A percentile compares a stretch with the other conserved stretches of the same genome.
Evolutionary conservation across 2,797 vertebrate species (phyloP).

Genomic region (Staurois parvus): DNA sequence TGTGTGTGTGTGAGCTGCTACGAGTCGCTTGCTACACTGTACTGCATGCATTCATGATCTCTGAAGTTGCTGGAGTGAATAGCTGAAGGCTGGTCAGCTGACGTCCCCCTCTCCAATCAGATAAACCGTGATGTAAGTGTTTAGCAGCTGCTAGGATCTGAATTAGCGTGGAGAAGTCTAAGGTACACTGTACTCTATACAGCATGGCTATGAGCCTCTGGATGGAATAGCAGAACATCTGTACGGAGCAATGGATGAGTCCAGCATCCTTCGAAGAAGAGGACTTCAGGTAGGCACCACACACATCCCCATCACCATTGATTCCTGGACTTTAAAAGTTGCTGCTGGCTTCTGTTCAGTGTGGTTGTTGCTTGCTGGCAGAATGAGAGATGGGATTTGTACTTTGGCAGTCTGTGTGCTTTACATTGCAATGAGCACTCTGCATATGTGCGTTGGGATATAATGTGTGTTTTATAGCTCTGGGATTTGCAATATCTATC

Average conservation of each 20-base stretch:
- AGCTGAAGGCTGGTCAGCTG: constrained; percentile 88
- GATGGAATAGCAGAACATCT: constrained; percentile 72
- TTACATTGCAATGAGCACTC: not conserved
- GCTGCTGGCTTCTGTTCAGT: constrained; percentile 62
- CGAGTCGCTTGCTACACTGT: constrained; percentile 75
- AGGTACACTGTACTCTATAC: constrained; percentile 73
- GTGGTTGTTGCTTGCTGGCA: constrained; percentile 12
- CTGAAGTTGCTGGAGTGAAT: constrained; percentile 88
- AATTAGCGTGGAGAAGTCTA: constrained; percentile 79
- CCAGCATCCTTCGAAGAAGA: constrained; percentile 90
- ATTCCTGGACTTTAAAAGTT: constrained; percentile 66
- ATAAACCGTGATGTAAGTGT: constrained; percentile 92
- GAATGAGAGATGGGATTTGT: constrained; percentile 9
- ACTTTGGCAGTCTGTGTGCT: not conserved
- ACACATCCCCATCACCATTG: constrained; percentile 45
- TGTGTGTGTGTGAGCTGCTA: constrained; percentile 63
- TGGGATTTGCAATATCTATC: not conserved
- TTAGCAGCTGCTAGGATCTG: constrained; percentile 89
- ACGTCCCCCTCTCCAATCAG: constrained; percentile 87
- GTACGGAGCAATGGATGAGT: constrained; percentile 86
- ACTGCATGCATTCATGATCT: constrained; percentile 72
- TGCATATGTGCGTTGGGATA: not conserved
- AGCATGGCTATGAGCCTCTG: constrained; percentile 82
- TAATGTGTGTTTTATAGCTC: not conserved
- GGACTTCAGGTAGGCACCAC: constrained; percentile 89